Evolutionary conservation across 1,140 invertebrate species (phyloP), one percentile per base, ranked within the genome.

Genomic region (Aphaenogaster ashmeadi): DNA sequence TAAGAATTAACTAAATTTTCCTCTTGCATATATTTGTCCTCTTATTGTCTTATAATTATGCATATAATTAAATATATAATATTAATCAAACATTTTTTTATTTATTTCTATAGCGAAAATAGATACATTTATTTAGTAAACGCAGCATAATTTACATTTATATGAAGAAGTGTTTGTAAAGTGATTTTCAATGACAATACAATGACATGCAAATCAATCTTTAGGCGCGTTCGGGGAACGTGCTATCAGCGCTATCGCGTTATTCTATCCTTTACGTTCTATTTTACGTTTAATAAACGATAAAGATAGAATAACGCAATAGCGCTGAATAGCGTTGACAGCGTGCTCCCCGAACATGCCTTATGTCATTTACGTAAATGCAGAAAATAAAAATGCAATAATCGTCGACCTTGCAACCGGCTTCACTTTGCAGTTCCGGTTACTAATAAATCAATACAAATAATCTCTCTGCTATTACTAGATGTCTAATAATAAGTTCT

Each of bases 391-490:
- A 58, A 81, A 56, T 44, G 52, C 21, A 6, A 56, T 71, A 71
- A 56, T 71, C 50, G 18, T 44, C 6, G 50, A 71, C 38, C 52
- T 81, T 71, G 21, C 47, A 56, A 69, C 15, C n/a, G 3, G 7
- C 38, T 9, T 80, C 33, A 21, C 4, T 67, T 69, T 33, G 64
- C 15, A 44, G 13, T 54, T 71, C 21, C 52, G 50, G 13, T 18
- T 33, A n/a, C 21, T 56, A 71, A 47, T 69, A 27, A 36, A 52
- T 79, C n/a, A 60, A 80, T 33, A 67, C 64, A 81, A 81, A 71
- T 33, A 1, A 58, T 71, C 18, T 47, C 2, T 47, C 11, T 33
- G 7, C 38, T 2, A 50, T 56, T 81, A n/a, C 18, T 33, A 44
- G 9, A 71, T 2, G 0, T 71, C 18, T 11, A 27, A 27, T 27